Evolutionary conservation across 2,113 vertebrate species (phyloP).

Genomic region (Physeter macrocephalus): DNA sequence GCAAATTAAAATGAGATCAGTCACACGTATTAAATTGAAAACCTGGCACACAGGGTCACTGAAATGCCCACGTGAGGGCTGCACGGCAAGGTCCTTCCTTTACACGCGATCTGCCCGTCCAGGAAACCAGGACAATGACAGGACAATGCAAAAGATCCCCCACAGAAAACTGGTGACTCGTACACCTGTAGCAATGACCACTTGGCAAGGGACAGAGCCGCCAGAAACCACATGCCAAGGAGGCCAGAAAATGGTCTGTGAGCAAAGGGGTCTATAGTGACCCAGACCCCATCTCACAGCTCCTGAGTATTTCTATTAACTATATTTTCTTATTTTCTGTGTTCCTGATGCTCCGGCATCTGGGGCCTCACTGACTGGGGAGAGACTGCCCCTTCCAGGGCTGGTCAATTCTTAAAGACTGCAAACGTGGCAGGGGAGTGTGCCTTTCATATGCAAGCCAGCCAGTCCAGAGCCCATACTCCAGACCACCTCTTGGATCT

Average conservation of each 20-base stretch:
- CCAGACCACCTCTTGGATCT: not conserved
- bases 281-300: accelerated
- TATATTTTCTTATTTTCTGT: not conserved
- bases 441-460: not conserved
- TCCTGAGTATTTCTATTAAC: not conserved
- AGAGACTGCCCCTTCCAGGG: not conserved
- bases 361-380: not conserved
- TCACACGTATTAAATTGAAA: not conserved
- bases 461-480: not conserved
- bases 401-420: not conserved
- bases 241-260: not conserved
- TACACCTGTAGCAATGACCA: not conserved
- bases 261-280: not conserved
- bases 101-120: accelerated
- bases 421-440: not conserved
- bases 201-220: not conserved
- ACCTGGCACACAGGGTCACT: not conserved
- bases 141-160: not conserved
- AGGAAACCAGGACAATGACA: not conserved
- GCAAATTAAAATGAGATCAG: not conserved
- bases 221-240: not conserved
- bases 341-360: not conserved
- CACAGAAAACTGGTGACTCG: not conserved
- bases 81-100: not conserved
- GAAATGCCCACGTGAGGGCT: not conserved